Base-by-base conservation (phyloP, 1,140 invertebrate species). In the Bombus ignitus region DNA sequence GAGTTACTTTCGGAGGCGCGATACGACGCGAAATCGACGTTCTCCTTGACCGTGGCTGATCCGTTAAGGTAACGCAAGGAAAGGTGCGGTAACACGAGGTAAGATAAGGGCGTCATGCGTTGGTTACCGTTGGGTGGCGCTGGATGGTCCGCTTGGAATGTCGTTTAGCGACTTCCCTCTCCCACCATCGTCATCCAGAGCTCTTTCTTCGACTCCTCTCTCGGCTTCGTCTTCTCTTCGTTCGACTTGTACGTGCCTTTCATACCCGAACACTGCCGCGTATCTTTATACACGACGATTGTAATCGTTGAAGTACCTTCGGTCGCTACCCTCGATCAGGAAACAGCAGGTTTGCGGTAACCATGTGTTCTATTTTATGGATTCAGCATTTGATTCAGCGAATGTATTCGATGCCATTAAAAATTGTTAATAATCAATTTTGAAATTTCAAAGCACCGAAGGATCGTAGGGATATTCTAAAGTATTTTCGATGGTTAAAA, bases 91-190 rank as follows among this genome's bases (percentile, higher is more conserved):
- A 89, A 87, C 81, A 85, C 79, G 80, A 87, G 81, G 83, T 83
- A 88, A 92, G 89, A 93, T 91, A 92, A 92, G 91, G 91, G 91
- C 91, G 91, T 92, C 89, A 91, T 87, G 89, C 93, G 92, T 92
- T 94, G 92, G 94, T 94, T 95, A 95, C 94, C 94, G 94, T 94
- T 95, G 93, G 93, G 92, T 94, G 94, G 94, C 92, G 93, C 92
- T 94, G 92, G 92, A 94, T 94, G 92, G 92, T 88, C 88, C 90
- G 92, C 81, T 89, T 94, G 94, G 94, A 94, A 95, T 95, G 94
- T 88, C 92, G 94, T 93, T 94, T 94, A 94, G 93, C 94, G 92
- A 94, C 94, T 95, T 95, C 91, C 90, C 92, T 92, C 92, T 93
- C 93, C 91, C 89, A 82, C 86, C 77, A 82, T 78, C 65, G 79